Percentiles rank a stretch among this genome's conserved stretches.
These are phyloP conservation scores for Oeneis ivallda DNA, from an alignment of 2,888 invertebrate species.

Conservation along the genomic window DNA sequence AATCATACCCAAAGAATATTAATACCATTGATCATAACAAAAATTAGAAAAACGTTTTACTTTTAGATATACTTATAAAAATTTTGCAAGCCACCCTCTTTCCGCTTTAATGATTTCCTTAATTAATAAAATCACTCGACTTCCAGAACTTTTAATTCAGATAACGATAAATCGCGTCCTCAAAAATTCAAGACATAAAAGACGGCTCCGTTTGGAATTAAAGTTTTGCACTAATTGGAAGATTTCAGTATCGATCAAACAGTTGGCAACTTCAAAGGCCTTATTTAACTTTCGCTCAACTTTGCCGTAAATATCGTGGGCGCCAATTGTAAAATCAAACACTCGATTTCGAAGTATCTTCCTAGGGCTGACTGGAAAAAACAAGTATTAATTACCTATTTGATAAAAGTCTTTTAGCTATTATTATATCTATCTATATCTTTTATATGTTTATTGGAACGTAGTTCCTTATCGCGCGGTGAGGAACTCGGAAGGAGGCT, in stretches of 20 bases:
- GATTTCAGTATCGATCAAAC: constrained; percentile 46
- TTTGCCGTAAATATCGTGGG: constrained; percentile 15
- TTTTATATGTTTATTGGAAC: too few species aligned
- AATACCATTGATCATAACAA: too few species aligned
- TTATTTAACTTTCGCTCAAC: constrained; percentile 35
- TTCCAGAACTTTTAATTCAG: constrained; percentile 19
- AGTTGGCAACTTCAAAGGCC: constrained; percentile 41
- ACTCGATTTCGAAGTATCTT: constrained; percentile 15
- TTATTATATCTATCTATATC: too few species aligned
- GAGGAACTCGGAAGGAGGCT: too few species aligned
- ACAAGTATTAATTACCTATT: constrained; percentile 14
- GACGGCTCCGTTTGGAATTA: constrained; percentile 50
- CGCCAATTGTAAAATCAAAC: constrained; percentile 18
- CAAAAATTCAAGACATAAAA: constrained; percentile 21
- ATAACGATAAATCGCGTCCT: constrained; percentile 20
- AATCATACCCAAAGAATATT: too few species aligned
- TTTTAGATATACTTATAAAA: neutral
- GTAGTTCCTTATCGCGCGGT: too few species aligned
- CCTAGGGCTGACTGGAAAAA: constrained; percentile 12
- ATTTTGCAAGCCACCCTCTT: neutral
- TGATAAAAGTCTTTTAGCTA: neutral
- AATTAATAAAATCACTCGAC: constrained; percentile 5
- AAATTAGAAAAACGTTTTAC: neutral
- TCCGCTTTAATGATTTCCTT: neutral
- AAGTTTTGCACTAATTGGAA: constrained; percentile 53